A percentile compares a stretch with the other conserved stretches of the same genome.
Evolutionary conservation across 1,140 invertebrate genomes (phyloP).

Genomic region (Lepidostoma basale): DNA sequence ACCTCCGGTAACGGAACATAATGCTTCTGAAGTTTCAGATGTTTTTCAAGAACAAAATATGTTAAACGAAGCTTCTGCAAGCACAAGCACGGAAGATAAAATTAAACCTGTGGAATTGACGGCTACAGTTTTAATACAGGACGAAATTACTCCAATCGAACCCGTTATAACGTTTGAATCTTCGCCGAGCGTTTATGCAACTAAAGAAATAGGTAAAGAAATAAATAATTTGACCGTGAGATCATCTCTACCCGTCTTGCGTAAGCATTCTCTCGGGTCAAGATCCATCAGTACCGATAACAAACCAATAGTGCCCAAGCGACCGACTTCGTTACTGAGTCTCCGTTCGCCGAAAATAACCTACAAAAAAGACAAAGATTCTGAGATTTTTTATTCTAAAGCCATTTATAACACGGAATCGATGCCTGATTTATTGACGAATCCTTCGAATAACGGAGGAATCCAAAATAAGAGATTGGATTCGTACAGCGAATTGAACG

Average conservation of each 20-base stretch:
- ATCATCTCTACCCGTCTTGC: too few species aligned
- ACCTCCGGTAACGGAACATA: too few species aligned
- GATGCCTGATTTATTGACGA: conserved; percentile 7
- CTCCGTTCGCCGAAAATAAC: not conserved
- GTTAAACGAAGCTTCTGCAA: not conserved
- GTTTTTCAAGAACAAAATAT: not conserved
- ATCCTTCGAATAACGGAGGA: not conserved
- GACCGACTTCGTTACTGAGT: not conserved
- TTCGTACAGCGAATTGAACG: not conserved
- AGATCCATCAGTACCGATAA: not conserved
- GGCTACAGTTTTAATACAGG: too few species aligned
- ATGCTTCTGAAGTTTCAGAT: too few species aligned
- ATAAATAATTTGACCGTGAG: too few species aligned
- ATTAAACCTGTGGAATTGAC: too few species aligned
- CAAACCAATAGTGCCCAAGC: conserved; percentile 5
- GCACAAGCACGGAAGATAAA: too few species aligned
- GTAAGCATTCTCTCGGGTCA: too few species aligned
- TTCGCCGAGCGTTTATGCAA: too few species aligned
- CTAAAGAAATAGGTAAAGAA: too few species aligned
- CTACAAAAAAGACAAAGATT: not conserved
- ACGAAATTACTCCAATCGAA: too few species aligned
- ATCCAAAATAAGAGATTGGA: not conserved
- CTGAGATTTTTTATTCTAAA: not conserved
- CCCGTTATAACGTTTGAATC: too few species aligned
- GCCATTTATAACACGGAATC: not conserved